Evolutionary conservation across 2,113 vertebrate species (phyloP).

Genomic region (Nycticebus coucang): DNA sequence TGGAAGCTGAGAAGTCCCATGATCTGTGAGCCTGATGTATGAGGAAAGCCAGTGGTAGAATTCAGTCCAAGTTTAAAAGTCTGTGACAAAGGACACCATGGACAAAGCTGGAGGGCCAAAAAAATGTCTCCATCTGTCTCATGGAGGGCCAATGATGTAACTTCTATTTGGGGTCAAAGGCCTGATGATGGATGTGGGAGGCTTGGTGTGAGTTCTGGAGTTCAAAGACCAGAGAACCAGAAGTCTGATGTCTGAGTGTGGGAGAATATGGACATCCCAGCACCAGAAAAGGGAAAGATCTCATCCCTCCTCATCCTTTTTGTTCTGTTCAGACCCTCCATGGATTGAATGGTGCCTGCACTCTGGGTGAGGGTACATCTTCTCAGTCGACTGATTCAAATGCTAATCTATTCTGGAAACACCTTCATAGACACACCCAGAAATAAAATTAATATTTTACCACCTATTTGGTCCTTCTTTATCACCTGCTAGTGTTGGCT

Average conservation of each 20-base stretch:
- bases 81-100: background rate
- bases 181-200: background rate
- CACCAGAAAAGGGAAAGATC: background rate
- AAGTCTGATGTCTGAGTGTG: background rate
- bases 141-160: background rate
- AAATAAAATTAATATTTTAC: background rate
- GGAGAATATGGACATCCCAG: background rate
- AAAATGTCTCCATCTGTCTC: too few species aligned
- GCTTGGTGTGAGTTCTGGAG: too few species aligned
- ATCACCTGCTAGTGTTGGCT: too few species aligned
- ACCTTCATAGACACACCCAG: background rate
- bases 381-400: background rate
- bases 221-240: background rate
- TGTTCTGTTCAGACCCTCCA: background rate
- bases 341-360: background rate
- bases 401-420: background rate
- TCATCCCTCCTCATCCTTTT: background rate
- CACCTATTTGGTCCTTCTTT: background rate
- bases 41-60: background rate
- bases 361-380: background rate
- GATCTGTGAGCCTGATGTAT: too few species aligned
- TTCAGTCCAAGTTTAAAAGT: background rate
- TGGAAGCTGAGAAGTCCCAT: background rate
- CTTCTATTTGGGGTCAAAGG: background rate
- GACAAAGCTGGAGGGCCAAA: too few species aligned